Base-by-base conservation (phyloP, 2,797 vertebrate genomes). In the Coendou prehensilis region DNA sequence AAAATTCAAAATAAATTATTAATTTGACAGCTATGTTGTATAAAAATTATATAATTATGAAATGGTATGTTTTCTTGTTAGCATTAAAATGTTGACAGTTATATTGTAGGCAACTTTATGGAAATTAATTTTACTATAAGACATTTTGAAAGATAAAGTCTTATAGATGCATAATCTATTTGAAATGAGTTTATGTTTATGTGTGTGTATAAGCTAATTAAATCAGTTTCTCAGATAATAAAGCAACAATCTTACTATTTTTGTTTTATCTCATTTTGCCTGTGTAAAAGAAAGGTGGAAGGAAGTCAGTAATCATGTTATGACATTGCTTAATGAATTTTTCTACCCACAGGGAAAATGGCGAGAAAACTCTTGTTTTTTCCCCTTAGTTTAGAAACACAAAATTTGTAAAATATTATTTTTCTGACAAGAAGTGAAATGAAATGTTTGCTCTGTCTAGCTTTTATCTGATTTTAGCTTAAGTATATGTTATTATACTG, bases 391-490 rank as follows among this genome's bases (percentile, higher is more conserved):
- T 64, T 37, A 89, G 64, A 87, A 93, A 79, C n/a, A 75, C 33
- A 95, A 89, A 86, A 85, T 73, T 79, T 91, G 67, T 67, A 47
- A 95, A 81, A 45, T 47, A 75, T 91, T 71, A 79, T 91, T 54
- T 47, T 71, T 47, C 15, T 61, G 61, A 87, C 33, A 61, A 91
- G 33, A 94, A 80, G 11, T 54, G 26, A 89, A 89, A 91, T 56
- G 54, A 96, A 95, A 37, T 75, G 20, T 88, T 90, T 91, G 7
- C 37, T 89, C 59, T 89, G 6, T 50, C 23, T 89, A 47, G 84
- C n/a, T 93, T 61, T 92, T 59, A 92, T 50, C 26, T 92, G 30
- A 33, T 86, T 84, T 94, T 78, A 90, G 56, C 28, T 76, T 87
- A 79, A 64, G 10, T 33, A 28, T 76, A 7, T 78, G n/a, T 93